Base-by-base conservation (phyloP, 2,797 vertebrate species). In the Myripristis murdjan region DNA sequence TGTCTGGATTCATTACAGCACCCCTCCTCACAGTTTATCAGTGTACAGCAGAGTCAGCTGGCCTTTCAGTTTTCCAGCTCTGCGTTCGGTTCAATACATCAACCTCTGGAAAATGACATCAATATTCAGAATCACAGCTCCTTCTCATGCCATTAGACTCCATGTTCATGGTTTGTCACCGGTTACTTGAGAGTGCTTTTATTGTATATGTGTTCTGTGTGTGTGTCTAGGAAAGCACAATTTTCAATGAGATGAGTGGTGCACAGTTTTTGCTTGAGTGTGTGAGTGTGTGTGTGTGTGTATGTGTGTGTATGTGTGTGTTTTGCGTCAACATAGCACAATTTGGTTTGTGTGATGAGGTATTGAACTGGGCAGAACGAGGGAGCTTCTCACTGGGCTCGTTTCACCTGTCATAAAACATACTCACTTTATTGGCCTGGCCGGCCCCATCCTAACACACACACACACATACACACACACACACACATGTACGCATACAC, bases 361-460 rank as follows among this genome's bases (percentile, higher is more conserved):
- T 94, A 94, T 94, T 91, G 92, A 94, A 87, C 92, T 88, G 86
- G 85, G 84, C 74, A 58, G 77, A 84, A 81, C 83, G 87, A 85
- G 86, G 79, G 82, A 82, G 77, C 70, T 83, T 83, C 88, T 88
- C 85, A 80, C 81, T 69, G 84, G 87, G 80, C 82, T 90, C 71
- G 74, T 93, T 90, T 81, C 71, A 83, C 83, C 88, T 87, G 88
- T 94, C 93, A 94, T 94, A 94, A 94, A 95, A 87, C 87, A 91
- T 88, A 83, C 80, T 84, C 82, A 68, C 75, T 94, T 94, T 94
- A 94, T 91, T 94, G 90, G 87, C 72, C 57, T 28, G 74, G 54
- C 65, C 65, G 48, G 53, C 65, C 54, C 65, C 54, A 51, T 41
- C 60, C 58, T n/a, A n/a, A 69, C 47, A 44, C 56, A 62, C 70